Evolutionary conservation across 2,888 invertebrate species (phyloP).

Genomic region (Entomobrya multifasciata): DNA sequence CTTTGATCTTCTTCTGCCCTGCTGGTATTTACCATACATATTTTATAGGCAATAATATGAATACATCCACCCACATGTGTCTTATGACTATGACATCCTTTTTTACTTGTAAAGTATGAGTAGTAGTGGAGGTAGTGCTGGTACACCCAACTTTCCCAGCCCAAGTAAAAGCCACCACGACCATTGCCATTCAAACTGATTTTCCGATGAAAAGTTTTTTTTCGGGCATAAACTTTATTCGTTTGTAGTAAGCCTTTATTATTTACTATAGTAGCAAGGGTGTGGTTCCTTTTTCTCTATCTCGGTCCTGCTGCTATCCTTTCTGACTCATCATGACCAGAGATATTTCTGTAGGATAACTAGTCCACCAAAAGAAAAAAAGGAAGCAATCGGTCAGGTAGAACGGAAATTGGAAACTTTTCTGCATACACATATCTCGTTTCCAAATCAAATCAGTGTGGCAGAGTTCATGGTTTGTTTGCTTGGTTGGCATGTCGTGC

Average conservation of each 20-base stretch:
- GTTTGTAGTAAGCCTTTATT: background rate
- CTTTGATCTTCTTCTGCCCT: background rate
- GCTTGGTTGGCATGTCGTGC: background rate
- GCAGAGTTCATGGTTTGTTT: background rate
- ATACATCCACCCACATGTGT: slow-evolving; percentile 1
- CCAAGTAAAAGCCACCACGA: background rate
- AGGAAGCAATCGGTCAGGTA: slow-evolving; percentile 59
- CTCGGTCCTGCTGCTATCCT: background rate
- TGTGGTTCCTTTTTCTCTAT: slow-evolving; percentile 52
- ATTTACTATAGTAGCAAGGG: too few species aligned
- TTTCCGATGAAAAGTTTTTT: background rate
- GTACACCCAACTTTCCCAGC: slow-evolving; percentile 22
- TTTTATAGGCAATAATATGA: background rate
- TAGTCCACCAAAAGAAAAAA: slow-evolving; percentile 16
- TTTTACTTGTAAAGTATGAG: too few species aligned
- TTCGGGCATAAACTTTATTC: slow-evolving; percentile 5
- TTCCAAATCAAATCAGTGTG: slow-evolving; percentile 46
- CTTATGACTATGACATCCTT: slow-evolving; percentile 21
- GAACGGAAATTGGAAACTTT: slow-evolving; percentile 68
- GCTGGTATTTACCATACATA: background rate
- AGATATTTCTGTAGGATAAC: slow-evolving; percentile 35
- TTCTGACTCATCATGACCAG: background rate
- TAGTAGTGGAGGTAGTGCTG: background rate
- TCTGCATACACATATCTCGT: slow-evolving; percentile 14
- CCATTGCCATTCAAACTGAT: slow-evolving; percentile 1